These are phyloP conservation scores for Capromys pilorides DNA, from an alignment of 2,797 vertebrate species.

Conservation along the genomic window DNA sequence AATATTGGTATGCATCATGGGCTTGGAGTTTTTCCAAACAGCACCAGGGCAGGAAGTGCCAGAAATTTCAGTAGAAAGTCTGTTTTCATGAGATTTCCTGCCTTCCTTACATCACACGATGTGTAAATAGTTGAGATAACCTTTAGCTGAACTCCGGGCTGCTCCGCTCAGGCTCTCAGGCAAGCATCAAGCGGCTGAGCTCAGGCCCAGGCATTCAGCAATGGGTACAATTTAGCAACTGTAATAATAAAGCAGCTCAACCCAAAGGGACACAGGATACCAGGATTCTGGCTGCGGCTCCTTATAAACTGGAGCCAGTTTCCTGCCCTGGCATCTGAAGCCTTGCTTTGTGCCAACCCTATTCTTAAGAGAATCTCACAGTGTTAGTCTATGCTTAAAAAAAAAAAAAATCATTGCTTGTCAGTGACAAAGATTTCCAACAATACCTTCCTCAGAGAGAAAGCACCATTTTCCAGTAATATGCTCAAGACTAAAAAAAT, in stretches of 20 bases:
- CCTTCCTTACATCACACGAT: constrained; percentile 64
- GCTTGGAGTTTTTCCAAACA: constrained; percentile 73
- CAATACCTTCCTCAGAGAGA: background rate
- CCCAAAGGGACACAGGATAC: background rate
- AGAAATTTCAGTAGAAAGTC: constrained; percentile 78
- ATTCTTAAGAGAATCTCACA: background rate
- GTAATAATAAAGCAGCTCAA: background rate
- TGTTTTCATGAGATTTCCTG: constrained; percentile 81
- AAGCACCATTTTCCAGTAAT: background rate
- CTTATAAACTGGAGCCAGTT: background rate
- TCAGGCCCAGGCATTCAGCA: background rate
- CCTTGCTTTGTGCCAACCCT: background rate
- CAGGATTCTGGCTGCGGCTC: background rate
- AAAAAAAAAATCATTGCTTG: background rate
- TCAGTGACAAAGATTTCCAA: constrained; percentile 12
- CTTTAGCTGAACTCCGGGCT: constrained; percentile 68
- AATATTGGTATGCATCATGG: constrained; percentile 54
- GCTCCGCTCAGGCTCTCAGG: background rate
- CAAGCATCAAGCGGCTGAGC: constrained; percentile 26
- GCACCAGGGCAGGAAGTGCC: constrained; percentile 78
- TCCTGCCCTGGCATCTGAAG: background rate
- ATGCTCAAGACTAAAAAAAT: constrained; percentile 17
- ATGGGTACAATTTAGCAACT: background rate
- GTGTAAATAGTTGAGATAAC: constrained; percentile 75
- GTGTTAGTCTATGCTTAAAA: background rate